Evolutionary conservation across 2,888 invertebrate genomes (phyloP).

Genomic region (Tromatobia lineatoria): DNA sequence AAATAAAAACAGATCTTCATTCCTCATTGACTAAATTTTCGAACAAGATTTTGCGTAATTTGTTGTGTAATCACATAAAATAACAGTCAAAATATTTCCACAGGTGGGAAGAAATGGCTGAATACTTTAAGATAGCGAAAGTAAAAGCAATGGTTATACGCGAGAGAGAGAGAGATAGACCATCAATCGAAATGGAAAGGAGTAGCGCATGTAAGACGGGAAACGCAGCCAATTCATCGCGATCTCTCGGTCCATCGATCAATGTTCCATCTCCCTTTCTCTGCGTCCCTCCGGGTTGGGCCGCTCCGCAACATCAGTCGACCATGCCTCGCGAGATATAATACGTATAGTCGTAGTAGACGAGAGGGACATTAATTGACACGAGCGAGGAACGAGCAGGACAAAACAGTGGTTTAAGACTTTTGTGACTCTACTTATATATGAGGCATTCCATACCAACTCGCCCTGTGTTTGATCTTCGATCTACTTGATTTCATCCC

Average conservation of each 20-base stretch:
- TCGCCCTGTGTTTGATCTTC: too few relatives aligned
- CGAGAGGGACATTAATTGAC: slow-evolving; percentile 84
- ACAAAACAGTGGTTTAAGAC: slow-evolving; percentile 62
- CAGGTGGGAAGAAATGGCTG: not conserved
- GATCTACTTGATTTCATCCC: too few relatives aligned
- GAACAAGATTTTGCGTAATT: not conserved
- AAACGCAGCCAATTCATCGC: slow-evolving; percentile 80
- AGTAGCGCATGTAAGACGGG: slow-evolving; percentile 41
- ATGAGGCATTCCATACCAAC: too few relatives aligned
- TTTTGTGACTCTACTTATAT: not conserved
- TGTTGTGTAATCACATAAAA: not conserved
- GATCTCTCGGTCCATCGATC: slow-evolving; percentile 81
- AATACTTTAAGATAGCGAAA: not conserved
- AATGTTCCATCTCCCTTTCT: slow-evolving; percentile 74
- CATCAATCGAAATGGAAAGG: slow-evolving; percentile 44
- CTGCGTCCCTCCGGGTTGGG: not conserved
- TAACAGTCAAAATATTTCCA: not conserved
- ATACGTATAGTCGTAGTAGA: slow-evolving; percentile 48
- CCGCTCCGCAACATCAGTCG: not conserved
- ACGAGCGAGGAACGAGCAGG: slow-evolving; percentile 75
- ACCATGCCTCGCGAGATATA: not conserved
- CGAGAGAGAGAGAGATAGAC: slow-evolving; percentile 28
- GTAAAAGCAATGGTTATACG: not conserved
- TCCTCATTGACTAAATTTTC: too few relatives aligned
- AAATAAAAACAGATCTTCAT: too few relatives aligned